A percentile compares a stretch with the other conserved stretches of the same genome.
Evolutionary conservation across 2,797 vertebrate genomes (phyloP).

Genomic region (Cryptoblepharus egeriae): DNA sequence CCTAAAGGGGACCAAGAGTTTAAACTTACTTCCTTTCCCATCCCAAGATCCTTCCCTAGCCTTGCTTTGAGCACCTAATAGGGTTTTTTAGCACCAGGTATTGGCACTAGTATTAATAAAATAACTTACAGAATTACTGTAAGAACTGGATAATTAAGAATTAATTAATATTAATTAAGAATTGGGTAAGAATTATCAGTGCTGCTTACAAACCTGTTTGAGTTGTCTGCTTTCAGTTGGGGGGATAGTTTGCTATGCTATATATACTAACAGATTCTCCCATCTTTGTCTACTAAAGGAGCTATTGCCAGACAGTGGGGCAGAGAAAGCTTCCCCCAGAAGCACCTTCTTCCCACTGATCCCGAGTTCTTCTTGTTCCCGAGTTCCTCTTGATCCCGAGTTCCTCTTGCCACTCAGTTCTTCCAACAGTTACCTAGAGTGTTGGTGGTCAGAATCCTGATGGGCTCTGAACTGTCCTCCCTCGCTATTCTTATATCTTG

Average conservation of each 20-base stretch:
- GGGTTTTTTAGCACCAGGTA: not conserved
- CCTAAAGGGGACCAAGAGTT: slow-evolving; percentile 65
- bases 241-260: not conserved
- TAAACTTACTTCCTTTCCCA: not conserved
- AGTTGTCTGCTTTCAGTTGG: not conserved
- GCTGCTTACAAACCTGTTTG: not conserved
- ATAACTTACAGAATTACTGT: not conserved
- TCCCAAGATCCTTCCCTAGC: not conserved
- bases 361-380: not conserved
- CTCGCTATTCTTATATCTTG: not conserved
- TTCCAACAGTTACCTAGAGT: not conserved
- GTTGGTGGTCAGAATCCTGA: not conserved
- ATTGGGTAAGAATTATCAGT: too few relatives aligned
- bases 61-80: not conserved
- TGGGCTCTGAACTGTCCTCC: not conserved
- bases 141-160: too few relatives aligned
- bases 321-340: not conserved
- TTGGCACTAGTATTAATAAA: not conserved
- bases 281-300: not conserved
- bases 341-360: not conserved
- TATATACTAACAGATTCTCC: too few relatives aligned
- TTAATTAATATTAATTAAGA: too few relatives aligned
- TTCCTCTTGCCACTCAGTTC: not conserved
- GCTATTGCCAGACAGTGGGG: too few relatives aligned
- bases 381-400: not conserved